phyloP scores from a whole-genome alignment of 2,888 invertebrate genomes.

The Hypercompe scribonia region DNA sequence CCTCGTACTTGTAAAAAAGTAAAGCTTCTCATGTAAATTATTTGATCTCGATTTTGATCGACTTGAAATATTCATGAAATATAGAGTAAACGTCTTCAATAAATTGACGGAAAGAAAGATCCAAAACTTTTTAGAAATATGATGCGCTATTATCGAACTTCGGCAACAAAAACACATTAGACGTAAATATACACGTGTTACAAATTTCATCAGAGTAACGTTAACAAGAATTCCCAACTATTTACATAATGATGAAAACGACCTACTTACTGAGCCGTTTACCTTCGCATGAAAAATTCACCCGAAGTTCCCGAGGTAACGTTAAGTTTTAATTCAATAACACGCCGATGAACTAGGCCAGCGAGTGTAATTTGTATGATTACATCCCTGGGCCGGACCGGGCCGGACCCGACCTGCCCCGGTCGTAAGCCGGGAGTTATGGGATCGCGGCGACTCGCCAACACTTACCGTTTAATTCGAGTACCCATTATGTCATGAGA shows the following conservation, averaged over 20 bases:
- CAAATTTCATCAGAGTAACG: slow-evolving; percentile 13
- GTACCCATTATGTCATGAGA: slow-evolving; percentile 50
- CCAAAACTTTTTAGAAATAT: no score
- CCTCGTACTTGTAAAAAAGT: background rate
- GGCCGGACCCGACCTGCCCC: slow-evolving; percentile 24
- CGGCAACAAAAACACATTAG: background rate
- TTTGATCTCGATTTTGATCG: no score
- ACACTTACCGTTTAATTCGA: slow-evolving; percentile 62
- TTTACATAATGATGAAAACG: slow-evolving; percentile 32
- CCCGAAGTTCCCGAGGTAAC: slow-evolving; percentile 19
- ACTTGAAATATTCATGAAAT: no score
- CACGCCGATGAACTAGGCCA: slow-evolving; percentile 53
- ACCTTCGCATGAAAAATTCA: slow-evolving; percentile 47
- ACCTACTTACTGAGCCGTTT: slow-evolving; percentile 14
- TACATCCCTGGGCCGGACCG: slow-evolving; percentile 37
- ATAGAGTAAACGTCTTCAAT: no score
- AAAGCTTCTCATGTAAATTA: no score
- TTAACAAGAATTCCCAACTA: slow-evolving; percentile 34
- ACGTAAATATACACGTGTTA: background rate
- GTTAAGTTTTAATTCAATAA: slow-evolving; percentile 61
- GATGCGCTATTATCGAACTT: background rate
- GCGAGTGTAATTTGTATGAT: slow-evolving; percentile 60
- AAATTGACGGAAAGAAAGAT: no score
- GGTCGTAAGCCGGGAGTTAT: slow-evolving; percentile 51
- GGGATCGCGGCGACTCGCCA: slow-evolving; percentile 40